Base-by-base conservation (phyloP, 1,140 invertebrate species). In the Pseudomyrmex dendroicus region DNA sequence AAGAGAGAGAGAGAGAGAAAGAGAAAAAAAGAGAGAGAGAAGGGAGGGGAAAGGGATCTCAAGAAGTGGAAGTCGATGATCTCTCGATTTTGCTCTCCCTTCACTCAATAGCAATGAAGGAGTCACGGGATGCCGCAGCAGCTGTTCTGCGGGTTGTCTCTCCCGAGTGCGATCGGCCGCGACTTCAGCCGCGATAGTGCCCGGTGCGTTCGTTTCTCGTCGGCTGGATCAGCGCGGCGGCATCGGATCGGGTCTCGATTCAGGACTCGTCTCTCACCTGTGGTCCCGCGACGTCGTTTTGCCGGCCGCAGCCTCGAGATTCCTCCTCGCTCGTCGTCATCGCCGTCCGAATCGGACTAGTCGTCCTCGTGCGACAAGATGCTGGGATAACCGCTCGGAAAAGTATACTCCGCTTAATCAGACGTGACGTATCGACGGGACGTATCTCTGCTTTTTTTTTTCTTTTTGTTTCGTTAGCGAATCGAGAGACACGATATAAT, bases 11-110 rank as follows among this genome's bases (percentile, higher is more conserved):
- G 7, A 62, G n/a, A 73, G 35, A n/a, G 64, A 20, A 20, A 73
- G 25, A 50, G 35, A n/a, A 5, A 61, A 15, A 52, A 22, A 22
- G 48, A 73, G 54, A 61, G 63, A 73, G 72, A 74, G 78, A 72
- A 61, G 57, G 67, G 84, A 83, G 84, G 82, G 73, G 74, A 73
- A 67, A 84, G 68, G 56, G 50, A 72, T 35, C 48, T 73, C 63
- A 62, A 80, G 85, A 72, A 90, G 88, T 87, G 83, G 87, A 86
- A 85, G 87, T 90, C 90, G 91, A 91, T 91, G 89, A 91, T 91
- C 90, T 91, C 90, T 91, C 88, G 87, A 89, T 89, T 90, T 88
- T 80, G 84, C 83, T 84, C 86, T 89, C 91, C 87, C 89, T 90
- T 84, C 86, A 86, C 89, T 86, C 73, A 88, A 91, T 89, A 84